phyloP scores from a whole-genome alignment of 2,888 invertebrate species.

The Adineta ricciae region DNA sequence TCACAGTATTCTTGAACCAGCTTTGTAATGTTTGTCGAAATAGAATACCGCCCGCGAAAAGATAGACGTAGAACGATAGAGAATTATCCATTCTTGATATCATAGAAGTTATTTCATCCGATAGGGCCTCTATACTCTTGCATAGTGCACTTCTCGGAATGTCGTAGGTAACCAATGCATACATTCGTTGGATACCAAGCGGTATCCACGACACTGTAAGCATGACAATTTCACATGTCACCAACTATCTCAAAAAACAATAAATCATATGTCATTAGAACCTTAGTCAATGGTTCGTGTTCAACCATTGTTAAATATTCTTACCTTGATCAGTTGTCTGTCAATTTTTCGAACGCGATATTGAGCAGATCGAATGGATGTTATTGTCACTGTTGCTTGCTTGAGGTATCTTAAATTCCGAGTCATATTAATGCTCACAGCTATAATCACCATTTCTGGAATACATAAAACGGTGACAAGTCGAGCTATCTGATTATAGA shows the following conservation, averaged over 20 bases:
- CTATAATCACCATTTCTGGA: not conserved
- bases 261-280: not conserved
- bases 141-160: not conserved
- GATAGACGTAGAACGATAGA: not conserved
- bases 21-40: not conserved
- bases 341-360: not conserved
- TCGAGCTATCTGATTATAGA: not conserved
- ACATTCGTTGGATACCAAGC: not conserved
- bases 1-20: not conserved
- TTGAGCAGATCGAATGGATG: not conserved
- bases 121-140: not conserved
- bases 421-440: not conserved
- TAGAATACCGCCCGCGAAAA: not conserved
- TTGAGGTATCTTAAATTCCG: not conserved
- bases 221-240: not conserved
- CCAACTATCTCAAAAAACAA: not conserved
- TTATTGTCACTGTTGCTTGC: not conserved
- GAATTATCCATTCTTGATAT: not conserved
- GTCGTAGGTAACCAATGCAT: not conserved
- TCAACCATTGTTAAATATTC: not conserved
- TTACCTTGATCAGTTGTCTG: not conserved
- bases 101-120: not conserved
- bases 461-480: not conserved
- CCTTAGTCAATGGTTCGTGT: too few species aligned
- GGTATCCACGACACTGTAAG: not conserved